Conservation (phyloP, 2,888 invertebrate genomes). For the Adelognathus sp. region DNA sequence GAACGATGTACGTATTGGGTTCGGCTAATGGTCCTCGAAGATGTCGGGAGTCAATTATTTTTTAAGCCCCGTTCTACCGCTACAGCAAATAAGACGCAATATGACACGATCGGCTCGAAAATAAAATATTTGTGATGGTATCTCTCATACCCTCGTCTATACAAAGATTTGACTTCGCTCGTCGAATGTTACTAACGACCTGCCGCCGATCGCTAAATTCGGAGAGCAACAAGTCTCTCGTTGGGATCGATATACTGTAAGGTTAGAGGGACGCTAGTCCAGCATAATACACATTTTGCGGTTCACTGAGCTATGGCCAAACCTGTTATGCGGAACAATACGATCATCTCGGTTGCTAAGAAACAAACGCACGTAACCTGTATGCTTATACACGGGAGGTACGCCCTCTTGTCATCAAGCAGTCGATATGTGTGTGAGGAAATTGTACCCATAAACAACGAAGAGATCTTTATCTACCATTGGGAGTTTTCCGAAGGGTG, state of each 20-base stretch:
- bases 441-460: background rate
- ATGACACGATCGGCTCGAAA: background rate
- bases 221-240: slow-evolving; percentile 35
- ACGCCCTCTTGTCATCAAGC: background rate
- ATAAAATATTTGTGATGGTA: background rate
- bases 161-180: background rate
- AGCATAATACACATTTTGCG: slow-evolving; percentile 5
- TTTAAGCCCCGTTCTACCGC: slow-evolving; percentile 3
- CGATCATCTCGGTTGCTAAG: too few relatives aligned
- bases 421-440: background rate
- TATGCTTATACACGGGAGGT: too few relatives aligned
- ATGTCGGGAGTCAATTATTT: slow-evolving; percentile 46
- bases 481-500: background rate
- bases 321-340: background rate
- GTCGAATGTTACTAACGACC: background rate
- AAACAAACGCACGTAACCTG: too few relatives aligned
- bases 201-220: background rate
- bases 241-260: slow-evolving; percentile 15
- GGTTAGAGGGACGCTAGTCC: background rate
- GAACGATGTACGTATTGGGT: slow-evolving; percentile 4
- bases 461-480: background rate
- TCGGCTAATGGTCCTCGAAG: slow-evolving; percentile 6
- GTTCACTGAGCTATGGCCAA: background rate
- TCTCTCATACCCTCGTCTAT: background rate
- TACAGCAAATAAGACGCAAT: background rate